Base-by-base conservation (phyloP, 2,113 vertebrate species). In the Polypterus bichir region DNA sequence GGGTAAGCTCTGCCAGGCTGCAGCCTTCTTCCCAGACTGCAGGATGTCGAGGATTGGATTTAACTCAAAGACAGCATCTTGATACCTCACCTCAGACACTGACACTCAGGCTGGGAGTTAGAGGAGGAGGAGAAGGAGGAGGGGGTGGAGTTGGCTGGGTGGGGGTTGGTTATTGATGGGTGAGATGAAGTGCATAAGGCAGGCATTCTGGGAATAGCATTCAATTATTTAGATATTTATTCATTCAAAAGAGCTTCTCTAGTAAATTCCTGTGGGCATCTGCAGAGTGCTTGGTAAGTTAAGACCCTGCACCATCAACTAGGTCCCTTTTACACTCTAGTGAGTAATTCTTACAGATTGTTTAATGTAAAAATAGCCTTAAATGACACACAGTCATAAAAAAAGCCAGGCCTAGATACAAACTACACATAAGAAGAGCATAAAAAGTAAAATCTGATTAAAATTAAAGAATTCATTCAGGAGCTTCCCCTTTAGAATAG, bases 21-120 rank as follows among this genome's bases (percentile, higher is more conserved):
- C 75, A 74, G 68, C 83, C 81, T 84, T 81, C 82, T 86, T 86
- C 84, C 68, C 76, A 79, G 79, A 86, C 83, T 83, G 83, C 79
- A 81, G 82, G 77, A 83, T 82, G 78, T 73, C 77, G 76, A 81
- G 73, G 75, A 65, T 72, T 66, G 70, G 72, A 78, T 75, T 79
- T 82, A 79, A 81, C 75, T 76, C 72, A 63, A 69, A 76, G 73
- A 79, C 79, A 82, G 83, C 81, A 82, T 81, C 77, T 79, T 46
- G 77, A 75, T 73, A 69, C 74, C 76, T 76, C 72, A 79, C 54
- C 58, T 51, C 59, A 85, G 79, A 77, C 73, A 69, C 79, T 79
- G 72, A 70, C 75, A 75, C 76, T 70, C 56, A 74, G 59, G 60
- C 61, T 60, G 73, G 69, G 65, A 51, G 72, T 79, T 78, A 65